phyloP scores from a whole-genome alignment of 2,888 invertebrate genomes.

The Tetanocera ferruginea region DNA sequence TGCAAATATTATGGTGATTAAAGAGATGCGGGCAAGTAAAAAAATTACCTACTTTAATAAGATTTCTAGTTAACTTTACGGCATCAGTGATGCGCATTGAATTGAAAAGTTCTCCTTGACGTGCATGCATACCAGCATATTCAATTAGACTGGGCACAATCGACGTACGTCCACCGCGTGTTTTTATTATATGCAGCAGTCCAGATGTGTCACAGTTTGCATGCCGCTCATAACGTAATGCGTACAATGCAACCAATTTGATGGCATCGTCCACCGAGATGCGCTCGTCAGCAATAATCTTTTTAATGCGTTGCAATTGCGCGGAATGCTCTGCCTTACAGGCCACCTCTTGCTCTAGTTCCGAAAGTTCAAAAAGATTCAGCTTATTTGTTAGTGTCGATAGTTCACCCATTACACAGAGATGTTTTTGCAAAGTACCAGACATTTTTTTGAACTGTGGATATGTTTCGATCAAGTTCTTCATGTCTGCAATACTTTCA shows the following conservation, averaged over 20 bases:
- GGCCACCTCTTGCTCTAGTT: slow-evolving; percentile 92
- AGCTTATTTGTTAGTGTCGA: slow-evolving; percentile 85
- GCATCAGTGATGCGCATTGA: slow-evolving; percentile 93
- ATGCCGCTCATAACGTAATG: slow-evolving; percentile 92
- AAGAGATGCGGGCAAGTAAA: not conserved
- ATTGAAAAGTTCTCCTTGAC: slow-evolving; percentile 88
- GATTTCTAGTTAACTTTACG: slow-evolving; percentile 78
- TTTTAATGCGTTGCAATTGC: slow-evolving; percentile 84
- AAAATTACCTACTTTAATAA: slow-evolving; percentile 59
- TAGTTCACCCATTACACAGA: slow-evolving; percentile 95
- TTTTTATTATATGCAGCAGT: slow-evolving; percentile 81
- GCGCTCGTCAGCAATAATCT: slow-evolving; percentile 81
- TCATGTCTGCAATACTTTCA: slow-evolving; percentile 99
- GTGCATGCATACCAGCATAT: slow-evolving; percentile 86
- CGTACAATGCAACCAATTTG: slow-evolving; percentile 92
- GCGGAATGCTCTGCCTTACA: slow-evolving; percentile 87
- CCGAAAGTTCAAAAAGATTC: slow-evolving; percentile 89
- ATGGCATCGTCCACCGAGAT: slow-evolving; percentile 84
- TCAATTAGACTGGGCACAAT: slow-evolving; percentile 79
- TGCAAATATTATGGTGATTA: slow-evolving; percentile 55
- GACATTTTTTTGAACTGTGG: slow-evolving; percentile 98
- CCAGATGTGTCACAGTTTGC: slow-evolving; percentile 85
- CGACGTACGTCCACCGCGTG: slow-evolving; percentile 79
- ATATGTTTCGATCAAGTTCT: slow-evolving; percentile 97
- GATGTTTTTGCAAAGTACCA: slow-evolving; percentile 97